phyloP scores from a whole-genome alignment of 2,113 vertebrate genomes.

The Brachyhypopomus occidentalis region DNA sequence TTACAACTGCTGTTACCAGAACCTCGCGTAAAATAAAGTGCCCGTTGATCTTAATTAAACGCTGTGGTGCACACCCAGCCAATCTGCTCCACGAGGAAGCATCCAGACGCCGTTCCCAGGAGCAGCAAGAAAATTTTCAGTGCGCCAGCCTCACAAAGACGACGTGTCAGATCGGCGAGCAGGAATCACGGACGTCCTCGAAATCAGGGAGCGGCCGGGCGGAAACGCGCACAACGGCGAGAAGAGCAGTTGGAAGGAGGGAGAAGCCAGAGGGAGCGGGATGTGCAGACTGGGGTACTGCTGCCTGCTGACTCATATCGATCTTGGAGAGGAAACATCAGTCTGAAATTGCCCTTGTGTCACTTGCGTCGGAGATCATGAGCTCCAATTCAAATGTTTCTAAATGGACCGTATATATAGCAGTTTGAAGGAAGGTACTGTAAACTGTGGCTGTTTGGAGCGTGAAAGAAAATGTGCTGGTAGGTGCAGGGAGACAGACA shows the following conservation, averaged over 20 bases:
- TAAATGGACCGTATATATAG: not conserved
- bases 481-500: not conserved
- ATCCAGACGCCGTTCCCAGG: not conserved
- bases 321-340: constrained; percentile 1
- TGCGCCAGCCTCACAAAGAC: not conserved
- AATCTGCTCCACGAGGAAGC: not conserved
- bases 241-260: not conserved
- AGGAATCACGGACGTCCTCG: not conserved
- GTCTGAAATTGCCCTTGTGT: not conserved
- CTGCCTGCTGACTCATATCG: constrained; percentile 26
- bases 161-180: not conserved
- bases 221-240: not conserved
- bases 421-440: not conserved
- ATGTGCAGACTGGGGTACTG: constrained; percentile 28
- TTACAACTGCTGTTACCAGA: not conserved
- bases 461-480: not conserved
- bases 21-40: not conserved
- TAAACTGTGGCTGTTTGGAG: not conserved
- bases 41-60: not conserved
- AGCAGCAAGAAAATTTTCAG: not conserved
- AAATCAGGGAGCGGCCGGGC: not conserved
- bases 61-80: not conserved
- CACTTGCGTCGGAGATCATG: constrained; percentile 9
- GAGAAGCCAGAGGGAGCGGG: not conserved
- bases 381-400: constrained; percentile 18